These are phyloP conservation scores for Harpegnathos saltator DNA, from an alignment of 1,140 invertebrate species.

Conservation along the genomic window DNA sequence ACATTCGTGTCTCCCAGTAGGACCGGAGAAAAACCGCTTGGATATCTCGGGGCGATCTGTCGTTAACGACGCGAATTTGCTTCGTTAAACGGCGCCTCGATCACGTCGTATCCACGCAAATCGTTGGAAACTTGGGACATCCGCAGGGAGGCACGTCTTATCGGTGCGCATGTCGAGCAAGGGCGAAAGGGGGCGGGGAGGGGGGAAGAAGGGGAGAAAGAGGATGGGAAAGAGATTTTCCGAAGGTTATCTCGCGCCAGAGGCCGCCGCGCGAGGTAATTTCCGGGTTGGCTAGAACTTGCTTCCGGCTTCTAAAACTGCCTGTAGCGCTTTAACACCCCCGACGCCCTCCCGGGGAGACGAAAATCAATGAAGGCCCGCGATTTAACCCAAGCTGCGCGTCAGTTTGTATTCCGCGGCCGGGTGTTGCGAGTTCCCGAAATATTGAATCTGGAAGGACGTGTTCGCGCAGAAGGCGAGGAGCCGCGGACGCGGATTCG, in stretches of 20 bases:
- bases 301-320: slow-evolving; percentile 59
- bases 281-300: slow-evolving; percentile 60
- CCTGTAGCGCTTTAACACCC: slow-evolving; percentile 59
- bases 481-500: no score
- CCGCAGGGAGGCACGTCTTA: slow-evolving; percentile 43
- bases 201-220: neutral
- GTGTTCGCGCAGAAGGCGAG: neutral
- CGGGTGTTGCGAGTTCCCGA: neutral
- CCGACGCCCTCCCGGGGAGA: slow-evolving; percentile 33
- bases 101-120: slow-evolving; percentile 45
- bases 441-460: slow-evolving; percentile 16
- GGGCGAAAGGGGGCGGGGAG: slow-evolving; percentile 30
- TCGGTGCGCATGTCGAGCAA: slow-evolving; percentile 37
- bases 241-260: slow-evolving; percentile 55
- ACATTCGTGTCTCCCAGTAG: no score
- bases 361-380: slow-evolving; percentile 54
- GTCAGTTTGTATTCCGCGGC: slow-evolving; percentile 39
- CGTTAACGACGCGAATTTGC: slow-evolving; percentile 21
- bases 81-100: slow-evolving; percentile 41
- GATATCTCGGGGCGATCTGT: slow-evolving; percentile 4
- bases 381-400: slow-evolving; percentile 54
- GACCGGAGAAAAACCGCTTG: no score
- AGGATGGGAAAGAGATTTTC: slow-evolving; percentile 31
- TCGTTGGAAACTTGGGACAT: slow-evolving; percentile 56
- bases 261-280: slow-evolving; percentile 51